Evolutionary conservation across 2,113 vertebrate species (phyloP).

Genomic region (Ictalurus punctatus): DNA sequence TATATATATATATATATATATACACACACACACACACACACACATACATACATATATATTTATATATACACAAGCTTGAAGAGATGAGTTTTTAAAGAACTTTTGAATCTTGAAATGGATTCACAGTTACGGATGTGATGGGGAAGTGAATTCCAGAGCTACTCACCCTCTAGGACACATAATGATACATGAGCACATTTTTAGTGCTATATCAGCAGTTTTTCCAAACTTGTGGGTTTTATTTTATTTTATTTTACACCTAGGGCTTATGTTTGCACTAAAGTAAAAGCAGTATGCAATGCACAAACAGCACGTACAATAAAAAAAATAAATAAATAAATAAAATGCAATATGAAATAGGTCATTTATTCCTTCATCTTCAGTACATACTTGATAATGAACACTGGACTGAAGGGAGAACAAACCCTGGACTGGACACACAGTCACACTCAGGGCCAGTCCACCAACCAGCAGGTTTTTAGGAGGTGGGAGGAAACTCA

Average conservation of each 20-base stretch:
- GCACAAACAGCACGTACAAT: neutral
- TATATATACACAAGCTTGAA: no score
- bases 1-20: no score
- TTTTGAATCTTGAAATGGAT: no score
- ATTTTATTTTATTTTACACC: neutral
- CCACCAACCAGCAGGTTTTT: neutral
- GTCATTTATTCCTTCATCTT: neutral
- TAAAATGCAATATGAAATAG: neutral
- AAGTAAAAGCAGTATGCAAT: neutral
- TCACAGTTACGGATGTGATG: no score
- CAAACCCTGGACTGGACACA: neutral
- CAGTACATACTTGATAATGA: neutral
- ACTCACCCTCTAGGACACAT: neutral
- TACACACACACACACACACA: no score
- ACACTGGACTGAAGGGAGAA: neutral
- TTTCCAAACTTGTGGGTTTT: no score
- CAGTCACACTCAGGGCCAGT: neutral
- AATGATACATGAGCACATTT: conserved; percentile 26
- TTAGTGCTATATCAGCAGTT: neutral
- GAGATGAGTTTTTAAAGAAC: no score
- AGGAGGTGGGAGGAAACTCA: neutral
- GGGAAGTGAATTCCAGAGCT: neutral
- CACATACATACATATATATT: no score
- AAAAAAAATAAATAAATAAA: neutral
- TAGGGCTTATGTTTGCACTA: neutral